Base-by-base conservation (phyloP, 1,140 invertebrate species). In the Nasonia longicornis region DNA sequence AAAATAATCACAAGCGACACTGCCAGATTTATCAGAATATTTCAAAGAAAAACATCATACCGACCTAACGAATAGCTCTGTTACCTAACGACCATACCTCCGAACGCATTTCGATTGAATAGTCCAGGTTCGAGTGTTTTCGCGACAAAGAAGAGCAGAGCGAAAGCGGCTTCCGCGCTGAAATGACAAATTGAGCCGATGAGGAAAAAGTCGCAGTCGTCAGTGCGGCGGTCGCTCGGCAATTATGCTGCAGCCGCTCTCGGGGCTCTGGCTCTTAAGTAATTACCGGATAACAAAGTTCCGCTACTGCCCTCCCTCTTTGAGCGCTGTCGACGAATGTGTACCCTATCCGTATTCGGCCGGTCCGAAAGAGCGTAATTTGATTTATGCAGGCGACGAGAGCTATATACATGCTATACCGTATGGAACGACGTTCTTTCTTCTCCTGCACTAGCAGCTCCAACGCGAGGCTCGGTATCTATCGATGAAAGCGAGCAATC, bases 251-350 rank as follows among this genome's bases (percentile, higher is more conserved):
- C 29, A 26, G 26, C 1, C 52, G 4, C 31, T 74, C 29, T 20
- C 45, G 16, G 48, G 45, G 48, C 48, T 26, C 26, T 16, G 42
- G 26, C 64, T 52, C 45, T 77, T 77, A 70, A 77, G 66, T 77
- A 77, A 77, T 77, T 69, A 77, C 22, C 66, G 22, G 63, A 66
- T 70, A 70, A 77, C 66, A 26, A 77, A 77, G 42, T 77, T 77
- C 48, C 14, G 12, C 12, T 77, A 70, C 48, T 10, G 12, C 12
- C 4, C 48, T 67, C 22, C 11, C 31, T 66, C 63, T 26, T 66
- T 66, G 20, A 66, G 7, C 63, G 20, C 63, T 10, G 26, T 26
- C 63, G 3, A 29, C 67, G 26, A 12, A 29, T 35, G 67, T n/a
- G 67, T 35, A 48, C 31, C 22, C 12, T 58, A 71, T 71, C 26